Percentiles rank a stretch among this genome's conserved stretches.
Evolutionary conservation across 2,797 vertebrate genomes (phyloP).

Genomic region (Vultur gryphus): DNA sequence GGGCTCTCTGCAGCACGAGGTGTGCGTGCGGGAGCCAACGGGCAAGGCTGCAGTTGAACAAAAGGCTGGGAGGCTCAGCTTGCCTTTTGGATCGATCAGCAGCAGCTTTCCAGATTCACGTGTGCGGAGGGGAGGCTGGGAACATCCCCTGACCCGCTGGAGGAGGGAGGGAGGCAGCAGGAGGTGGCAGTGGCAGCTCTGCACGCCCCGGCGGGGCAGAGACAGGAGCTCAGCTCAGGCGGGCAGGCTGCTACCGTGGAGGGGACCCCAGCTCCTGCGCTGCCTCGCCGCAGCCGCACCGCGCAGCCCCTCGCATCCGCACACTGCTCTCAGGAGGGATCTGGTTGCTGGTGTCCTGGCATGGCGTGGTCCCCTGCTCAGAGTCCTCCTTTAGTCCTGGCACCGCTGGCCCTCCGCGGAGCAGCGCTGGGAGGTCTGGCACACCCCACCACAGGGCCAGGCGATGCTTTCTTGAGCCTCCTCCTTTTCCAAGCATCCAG

Average conservation of each 20-base stretch:
- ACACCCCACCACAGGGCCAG: background rate
- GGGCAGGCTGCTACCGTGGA: background rate
- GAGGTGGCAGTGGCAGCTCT: background rate
- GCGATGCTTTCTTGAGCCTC: background rate
- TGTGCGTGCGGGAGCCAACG: rapidly evolving
- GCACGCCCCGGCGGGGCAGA: rapidly evolving
- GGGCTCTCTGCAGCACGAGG: background rate
- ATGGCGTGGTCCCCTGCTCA: rapidly evolving
- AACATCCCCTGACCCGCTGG: background rate
- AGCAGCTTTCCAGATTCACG: background rate
- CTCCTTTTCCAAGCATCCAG: background rate
- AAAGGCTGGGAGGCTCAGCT: background rate
- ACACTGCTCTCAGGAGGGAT: background rate
- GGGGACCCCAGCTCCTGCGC: background rate
- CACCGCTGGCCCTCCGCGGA: background rate
- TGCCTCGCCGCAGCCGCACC: background rate
- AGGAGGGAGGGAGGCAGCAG: background rate
- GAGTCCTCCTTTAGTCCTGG: background rate
- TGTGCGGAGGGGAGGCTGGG: background rate
- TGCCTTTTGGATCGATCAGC: background rate
- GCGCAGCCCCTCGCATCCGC: background rate
- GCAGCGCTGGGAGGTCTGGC: background rate
- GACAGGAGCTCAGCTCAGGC: background rate
- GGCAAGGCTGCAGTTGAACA: background rate
- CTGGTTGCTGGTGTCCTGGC: background rate